Evolutionary conservation across 2,888 invertebrate genomes (phyloP).

Genomic region (Baronia brevicornis): DNA sequence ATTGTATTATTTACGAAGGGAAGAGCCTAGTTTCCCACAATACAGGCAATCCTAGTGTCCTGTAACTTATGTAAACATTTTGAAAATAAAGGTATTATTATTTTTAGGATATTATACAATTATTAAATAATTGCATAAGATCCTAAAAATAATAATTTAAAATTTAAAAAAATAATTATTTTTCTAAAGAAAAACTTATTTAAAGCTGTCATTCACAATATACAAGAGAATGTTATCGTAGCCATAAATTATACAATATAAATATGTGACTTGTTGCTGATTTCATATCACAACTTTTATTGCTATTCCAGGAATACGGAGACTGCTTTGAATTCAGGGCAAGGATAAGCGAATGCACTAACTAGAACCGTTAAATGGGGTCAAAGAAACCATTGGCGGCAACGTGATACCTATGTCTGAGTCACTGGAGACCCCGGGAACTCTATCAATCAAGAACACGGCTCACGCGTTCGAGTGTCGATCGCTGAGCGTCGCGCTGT

Average conservation of each 20-base stretch:
- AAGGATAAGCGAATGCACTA: conserved; percentile 58
- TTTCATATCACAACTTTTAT: conserved; percentile 33
- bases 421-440: conserved; percentile 59
- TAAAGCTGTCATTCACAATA: too few relatives aligned
- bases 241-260: conserved; percentile 18
- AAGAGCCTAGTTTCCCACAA: too few relatives aligned
- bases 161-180: too few relatives aligned
- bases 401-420: conserved; percentile 56
- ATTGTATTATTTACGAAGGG: too few relatives aligned
- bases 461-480: conserved; percentile 50
- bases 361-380: conserved; percentile 59
- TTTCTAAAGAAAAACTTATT: too few relatives aligned
- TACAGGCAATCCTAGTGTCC: too few relatives aligned
- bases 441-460: conserved; percentile 52
- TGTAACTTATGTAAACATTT: too few relatives aligned
- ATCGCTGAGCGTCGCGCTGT: conserved; percentile 38
- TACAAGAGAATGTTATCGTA: conserved; percentile 3
- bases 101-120: too few relatives aligned
- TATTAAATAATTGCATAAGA: too few relatives aligned
- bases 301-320: conserved; percentile 51
- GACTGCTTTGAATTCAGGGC: conserved; percentile 53
- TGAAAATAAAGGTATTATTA: too few relatives aligned
- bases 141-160: too few relatives aligned
- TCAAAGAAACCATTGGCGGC: conserved; percentile 60
- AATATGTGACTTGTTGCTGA: conserved; percentile 25